Conservation (phyloP, 2,797 vertebrate genomes). For the Poecile montanus region DNA sequence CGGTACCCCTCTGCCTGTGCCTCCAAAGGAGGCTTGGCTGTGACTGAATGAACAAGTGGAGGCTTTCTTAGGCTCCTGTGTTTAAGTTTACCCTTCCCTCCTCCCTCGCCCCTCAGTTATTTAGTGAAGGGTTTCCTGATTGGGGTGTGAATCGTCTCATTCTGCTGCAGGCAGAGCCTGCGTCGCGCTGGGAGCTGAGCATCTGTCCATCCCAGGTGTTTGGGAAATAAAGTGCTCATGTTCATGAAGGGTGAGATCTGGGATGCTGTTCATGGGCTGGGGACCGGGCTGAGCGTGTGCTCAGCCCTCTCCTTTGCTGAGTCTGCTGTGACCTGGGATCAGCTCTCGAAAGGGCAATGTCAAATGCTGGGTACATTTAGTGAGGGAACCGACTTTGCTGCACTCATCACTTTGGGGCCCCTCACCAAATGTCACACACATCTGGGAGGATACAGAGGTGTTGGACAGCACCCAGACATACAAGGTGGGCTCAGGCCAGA, state of each 20-base stretch:
- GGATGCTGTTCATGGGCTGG: fast-evolving
- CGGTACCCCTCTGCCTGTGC: background rate
- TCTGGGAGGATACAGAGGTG: background rate
- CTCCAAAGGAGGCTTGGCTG: background rate
- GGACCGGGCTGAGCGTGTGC: background rate
- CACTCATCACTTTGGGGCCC: too few relatives aligned
- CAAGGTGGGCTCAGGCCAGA: background rate
- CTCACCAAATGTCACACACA: background rate
- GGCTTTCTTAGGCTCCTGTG: conserved; percentile 15
- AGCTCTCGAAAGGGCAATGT: background rate
- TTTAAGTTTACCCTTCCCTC: background rate
- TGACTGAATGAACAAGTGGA: background rate
- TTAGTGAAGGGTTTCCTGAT: background rate
- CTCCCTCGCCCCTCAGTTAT: fast-evolving
- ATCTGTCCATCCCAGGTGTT: background rate
- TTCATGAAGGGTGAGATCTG: fast-evolving
- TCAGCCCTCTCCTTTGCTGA: background rate
- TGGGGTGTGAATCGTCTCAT: fast-evolving
- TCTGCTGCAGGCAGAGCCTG: background rate
- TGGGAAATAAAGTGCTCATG: fast-evolving
- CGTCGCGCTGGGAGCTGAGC: background rate
- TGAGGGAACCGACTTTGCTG: background rate
- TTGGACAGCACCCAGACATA: fast-evolving
- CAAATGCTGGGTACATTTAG: background rate
- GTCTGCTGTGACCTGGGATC: background rate